These are phyloP conservation scores for Meteorus colon DNA, from an alignment of 2,888 invertebrate species.

Conservation along the genomic window DNA sequence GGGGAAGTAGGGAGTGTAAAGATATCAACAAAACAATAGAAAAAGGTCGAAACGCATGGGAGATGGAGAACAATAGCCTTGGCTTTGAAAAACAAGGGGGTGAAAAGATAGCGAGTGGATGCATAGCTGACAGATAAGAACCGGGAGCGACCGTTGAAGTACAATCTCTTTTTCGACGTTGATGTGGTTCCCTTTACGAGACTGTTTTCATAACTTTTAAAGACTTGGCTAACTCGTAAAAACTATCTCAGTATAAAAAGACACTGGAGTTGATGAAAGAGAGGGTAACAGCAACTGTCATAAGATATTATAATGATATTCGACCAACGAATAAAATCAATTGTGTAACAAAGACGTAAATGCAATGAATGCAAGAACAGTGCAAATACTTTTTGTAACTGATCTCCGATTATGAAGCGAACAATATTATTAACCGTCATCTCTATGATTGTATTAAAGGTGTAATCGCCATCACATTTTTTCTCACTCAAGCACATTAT, in stretches of 20 bases:
- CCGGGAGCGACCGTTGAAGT: conserved; percentile 36
- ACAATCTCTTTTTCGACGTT: conserved; percentile 23
- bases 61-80: conserved; percentile 38
- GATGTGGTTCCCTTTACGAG: conserved; percentile 48
- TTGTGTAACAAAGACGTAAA: conserved; percentile 17
- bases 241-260: conserved; percentile 47
- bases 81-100: conserved; percentile 38
- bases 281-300: conserved; percentile 20
- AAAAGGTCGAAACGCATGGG: background rate
- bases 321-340: conserved; percentile 16
- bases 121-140: conserved; percentile 42
- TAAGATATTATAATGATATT: conserved; percentile 46
- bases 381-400: background rate
- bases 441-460: conserved; percentile 3
- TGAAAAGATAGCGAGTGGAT: conserved; percentile 40
- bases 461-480: conserved; percentile 2
- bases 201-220: conserved; percentile 56
- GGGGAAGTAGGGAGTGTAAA: background rate
- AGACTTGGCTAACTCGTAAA: conserved; percentile 54
- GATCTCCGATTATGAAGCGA: background rate
- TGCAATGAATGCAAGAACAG: conserved; percentile 36
- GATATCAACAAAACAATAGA: conserved; percentile 32
- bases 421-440: background rate
- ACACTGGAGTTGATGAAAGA: conserved; percentile 21
- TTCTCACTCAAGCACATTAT: conserved; percentile 25